Base-by-base conservation (phyloP, 2,888 invertebrate species). In the Capitulum mitella region DNA sequence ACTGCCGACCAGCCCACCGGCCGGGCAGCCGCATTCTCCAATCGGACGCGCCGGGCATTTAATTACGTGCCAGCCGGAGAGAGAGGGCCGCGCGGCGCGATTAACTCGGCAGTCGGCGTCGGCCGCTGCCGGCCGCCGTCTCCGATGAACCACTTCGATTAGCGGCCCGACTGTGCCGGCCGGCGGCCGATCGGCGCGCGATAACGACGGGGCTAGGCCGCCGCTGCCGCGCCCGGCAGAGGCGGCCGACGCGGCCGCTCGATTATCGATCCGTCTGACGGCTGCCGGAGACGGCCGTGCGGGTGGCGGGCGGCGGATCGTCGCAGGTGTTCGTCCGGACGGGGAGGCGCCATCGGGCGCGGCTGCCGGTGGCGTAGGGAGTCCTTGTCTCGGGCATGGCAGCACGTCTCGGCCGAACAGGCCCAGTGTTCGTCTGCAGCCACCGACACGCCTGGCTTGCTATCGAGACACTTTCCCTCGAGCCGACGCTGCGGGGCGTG, bases 91-190 rank as follows among this genome's bases (percentile, higher is more conserved):
- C 0, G 58, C 8, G 58, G 58, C 58, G 8, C 58, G 58, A 34
- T 64, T 34, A 34, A 29, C 19, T 6, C 16, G 19, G 12, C 64
- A 34, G 19, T 19, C 19, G 64, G 1, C 34, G 32, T 16, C 34
- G 16, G 58, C 58, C n/a, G 26, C 58, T 12, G 58, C 34, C 12
- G 58, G 14, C 34, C 16, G 64, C 64, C 26, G 61, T 3, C 32
- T 61, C 34, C 34, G 64, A 32, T 64, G 64, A 10, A 34, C 64
- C 64, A 64, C 64, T 34, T 64, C 34, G 64, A 64, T 64, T 34
- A 64, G 64, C 10, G 19, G 64, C 22, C 22, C 2, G 51, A 51
- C 3, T 51, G 22, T n/a, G n/a, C n/a, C 51, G 51, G 43, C 51
- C 22, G 19, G 51, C 51, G 2, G 0, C 19, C 51, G 16, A 5